phyloP scores from a whole-genome alignment of 2,113 vertebrate genomes.

The Varanus salvator region DNA sequence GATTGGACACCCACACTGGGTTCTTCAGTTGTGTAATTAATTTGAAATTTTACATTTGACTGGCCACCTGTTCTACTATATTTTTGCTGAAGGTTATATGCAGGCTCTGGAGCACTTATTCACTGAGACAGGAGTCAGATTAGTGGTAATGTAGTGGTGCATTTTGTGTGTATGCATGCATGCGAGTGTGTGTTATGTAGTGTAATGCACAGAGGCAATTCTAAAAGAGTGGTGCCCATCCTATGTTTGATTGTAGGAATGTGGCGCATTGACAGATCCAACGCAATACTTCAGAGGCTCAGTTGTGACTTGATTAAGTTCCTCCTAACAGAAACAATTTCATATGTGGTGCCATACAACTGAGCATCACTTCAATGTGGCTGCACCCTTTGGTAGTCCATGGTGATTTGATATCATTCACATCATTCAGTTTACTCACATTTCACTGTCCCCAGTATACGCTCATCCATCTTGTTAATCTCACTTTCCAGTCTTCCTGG shows the following conservation, averaged over 20 bases:
- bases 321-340: neutral
- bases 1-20: no score
- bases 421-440: neutral
- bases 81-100: no score
- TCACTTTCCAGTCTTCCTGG: neutral
- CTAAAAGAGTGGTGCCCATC: neutral
- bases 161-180: neutral
- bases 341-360: neutral
- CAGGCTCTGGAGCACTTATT: neutral
- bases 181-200: neutral
- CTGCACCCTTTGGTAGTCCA: neutral
- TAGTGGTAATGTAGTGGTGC: neutral
- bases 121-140: neutral
- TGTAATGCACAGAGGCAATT: neutral
- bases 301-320: neutral
- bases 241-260: neutral
- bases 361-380: neutral
- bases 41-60: no score
- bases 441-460: neutral
- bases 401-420: neutral
- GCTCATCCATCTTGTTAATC: neutral
- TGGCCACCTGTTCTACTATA: no score
- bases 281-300: neutral
- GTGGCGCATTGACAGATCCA: neutral
- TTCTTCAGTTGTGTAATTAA: no score